Evolutionary conservation across 2,113 vertebrate species (phyloP).

Genomic region (Galeopterus variegatus): DNA sequence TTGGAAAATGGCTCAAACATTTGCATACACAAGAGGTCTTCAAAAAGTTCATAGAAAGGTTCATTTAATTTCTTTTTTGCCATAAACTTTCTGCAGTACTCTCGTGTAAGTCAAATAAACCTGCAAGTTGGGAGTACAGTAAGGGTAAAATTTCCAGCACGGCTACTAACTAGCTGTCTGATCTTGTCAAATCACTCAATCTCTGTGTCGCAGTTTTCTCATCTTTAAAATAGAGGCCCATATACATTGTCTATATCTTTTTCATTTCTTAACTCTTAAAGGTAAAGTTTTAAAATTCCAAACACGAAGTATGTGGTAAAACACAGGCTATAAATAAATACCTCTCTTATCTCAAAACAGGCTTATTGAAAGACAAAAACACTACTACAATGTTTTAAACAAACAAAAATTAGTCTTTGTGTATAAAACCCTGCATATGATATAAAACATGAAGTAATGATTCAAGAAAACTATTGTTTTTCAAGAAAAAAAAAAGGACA

Average conservation of each 20-base stretch:
- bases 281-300: constrained; percentile 35
- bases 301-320: constrained; percentile 8
- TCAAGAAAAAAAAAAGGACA: not conserved
- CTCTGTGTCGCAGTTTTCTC: not conserved
- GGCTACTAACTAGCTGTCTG: not conserved
- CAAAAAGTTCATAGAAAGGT: too few relatives aligned
- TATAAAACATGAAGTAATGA: not conserved
- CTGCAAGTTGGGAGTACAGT: not conserved
- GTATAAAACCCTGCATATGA: not conserved
- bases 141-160: not conserved
- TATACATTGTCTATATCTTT: not conserved
- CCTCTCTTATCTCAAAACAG: not conserved
- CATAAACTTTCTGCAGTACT: too few relatives aligned
- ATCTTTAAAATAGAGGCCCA: constrained; percentile 9
- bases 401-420: not conserved
- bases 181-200: not conserved
- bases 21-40: not conserved
- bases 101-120: not conserved
- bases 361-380: constrained; percentile 24
- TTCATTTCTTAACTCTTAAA: not conserved
- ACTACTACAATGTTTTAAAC: not conserved
- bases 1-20: not conserved
- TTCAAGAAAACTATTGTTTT: not conserved
- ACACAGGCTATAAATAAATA: not conserved
- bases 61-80: too few relatives aligned